Percentiles rank a stretch among this genome's conserved stretches.
Conservation (phyloP, 2,113 vertebrate genomes). For the Rostratula benghalensis region DNA sequence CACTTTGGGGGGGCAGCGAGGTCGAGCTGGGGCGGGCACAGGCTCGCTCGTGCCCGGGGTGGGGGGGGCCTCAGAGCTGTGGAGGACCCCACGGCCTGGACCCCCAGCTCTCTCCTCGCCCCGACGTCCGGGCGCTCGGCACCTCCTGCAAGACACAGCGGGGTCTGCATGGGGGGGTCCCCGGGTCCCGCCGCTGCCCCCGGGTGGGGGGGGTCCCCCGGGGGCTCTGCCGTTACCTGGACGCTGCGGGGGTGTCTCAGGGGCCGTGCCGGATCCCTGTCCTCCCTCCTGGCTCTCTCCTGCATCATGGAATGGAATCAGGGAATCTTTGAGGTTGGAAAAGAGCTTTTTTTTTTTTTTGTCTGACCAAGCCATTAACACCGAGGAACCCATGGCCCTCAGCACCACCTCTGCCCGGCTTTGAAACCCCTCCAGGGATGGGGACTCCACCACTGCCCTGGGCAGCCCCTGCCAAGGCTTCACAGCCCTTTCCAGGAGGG, state of each 20-base stretch:
- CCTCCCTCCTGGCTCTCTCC: not conserved
- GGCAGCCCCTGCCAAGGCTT: too few relatives aligned
- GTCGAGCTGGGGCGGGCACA: not conserved
- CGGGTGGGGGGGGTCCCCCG: not conserved
- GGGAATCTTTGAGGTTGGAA: too few relatives aligned
- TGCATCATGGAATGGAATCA: not conserved
- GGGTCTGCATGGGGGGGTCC: not conserved
- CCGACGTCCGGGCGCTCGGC: accelerated
- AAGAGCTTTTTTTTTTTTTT: too few relatives aligned
- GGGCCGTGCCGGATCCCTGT: not conserved
- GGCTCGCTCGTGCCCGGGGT: not conserved
- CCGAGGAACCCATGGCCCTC: too few relatives aligned
- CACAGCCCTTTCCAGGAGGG: too few relatives aligned
- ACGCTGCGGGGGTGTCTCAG: accelerated
- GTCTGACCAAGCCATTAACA: too few relatives aligned
- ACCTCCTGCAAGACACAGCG: not conserved
- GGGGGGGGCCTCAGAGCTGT: not conserved
- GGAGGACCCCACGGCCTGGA: accelerated
- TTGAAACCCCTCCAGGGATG: too few relatives aligned
- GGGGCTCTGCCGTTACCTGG: not conserved
- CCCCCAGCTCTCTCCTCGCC: not conserved
- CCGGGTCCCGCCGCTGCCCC: not conserved
- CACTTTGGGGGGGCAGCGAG: not conserved
- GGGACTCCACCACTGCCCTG: too few relatives aligned
- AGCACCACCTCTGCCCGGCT: too few relatives aligned